Conservation (phyloP, 2,888 invertebrate species). For the Meiosimyza decipiens region DNA sequence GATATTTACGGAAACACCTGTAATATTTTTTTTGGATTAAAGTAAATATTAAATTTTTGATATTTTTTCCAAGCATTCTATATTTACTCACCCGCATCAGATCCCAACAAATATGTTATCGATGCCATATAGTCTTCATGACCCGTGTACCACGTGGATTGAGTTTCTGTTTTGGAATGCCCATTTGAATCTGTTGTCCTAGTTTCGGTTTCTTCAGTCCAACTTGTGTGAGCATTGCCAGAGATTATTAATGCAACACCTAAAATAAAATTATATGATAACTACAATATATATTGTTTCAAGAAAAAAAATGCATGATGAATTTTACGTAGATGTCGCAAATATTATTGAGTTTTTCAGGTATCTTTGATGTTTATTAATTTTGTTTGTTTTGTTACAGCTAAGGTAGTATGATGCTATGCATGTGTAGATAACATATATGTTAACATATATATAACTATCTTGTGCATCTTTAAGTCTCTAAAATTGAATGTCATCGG, state of each 20-base stretch:
- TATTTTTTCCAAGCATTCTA: not conserved
- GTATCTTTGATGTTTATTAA: too few species aligned
- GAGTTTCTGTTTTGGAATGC: not conserved
- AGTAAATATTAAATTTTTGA: conserved; percentile 3
- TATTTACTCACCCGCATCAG: conserved; percentile 61
- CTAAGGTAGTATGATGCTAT: too few species aligned
- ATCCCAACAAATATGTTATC: conserved; percentile 67
- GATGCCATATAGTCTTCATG: conserved; percentile 66
- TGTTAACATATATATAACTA: too few species aligned
- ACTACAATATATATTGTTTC: too few species aligned
- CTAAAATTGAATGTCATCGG: too few species aligned
- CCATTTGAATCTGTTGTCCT: not conserved
- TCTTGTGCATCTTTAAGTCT: too few species aligned
- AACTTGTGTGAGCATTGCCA: conserved; percentile 41
- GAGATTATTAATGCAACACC: conserved; percentile 42
- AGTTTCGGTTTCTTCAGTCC: conserved; percentile 20
- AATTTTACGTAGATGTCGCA: too few species aligned
- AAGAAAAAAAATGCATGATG: too few species aligned
- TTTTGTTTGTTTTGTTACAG: too few species aligned
- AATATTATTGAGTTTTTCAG: too few species aligned
- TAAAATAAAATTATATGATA: conserved; percentile 4
- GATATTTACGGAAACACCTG: conserved; percentile 55
- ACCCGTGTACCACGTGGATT: conserved; percentile 42
- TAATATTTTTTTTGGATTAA: not conserved
- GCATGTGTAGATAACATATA: too few species aligned